phyloP scores from a whole-genome alignment of 2,113 vertebrate genomes.

The Solea senegalensis region DNA sequence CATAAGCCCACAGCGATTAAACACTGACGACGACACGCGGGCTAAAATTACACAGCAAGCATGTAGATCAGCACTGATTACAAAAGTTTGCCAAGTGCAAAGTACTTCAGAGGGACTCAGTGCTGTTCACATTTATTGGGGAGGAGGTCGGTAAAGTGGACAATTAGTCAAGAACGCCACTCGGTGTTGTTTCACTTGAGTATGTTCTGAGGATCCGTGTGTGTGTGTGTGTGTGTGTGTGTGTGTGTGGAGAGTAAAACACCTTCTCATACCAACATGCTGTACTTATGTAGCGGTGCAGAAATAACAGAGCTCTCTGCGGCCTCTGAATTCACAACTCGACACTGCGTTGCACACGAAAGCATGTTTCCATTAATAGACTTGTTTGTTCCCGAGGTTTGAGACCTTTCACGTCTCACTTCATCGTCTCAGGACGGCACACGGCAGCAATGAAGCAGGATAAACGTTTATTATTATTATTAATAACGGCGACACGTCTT shows the following conservation, averaged over 20 bases:
- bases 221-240: not conserved
- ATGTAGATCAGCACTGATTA: conserved; percentile 31
- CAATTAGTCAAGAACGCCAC: conserved; percentile 28
- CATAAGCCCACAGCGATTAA: conserved; percentile 27
- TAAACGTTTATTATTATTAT: too few relatives aligned
- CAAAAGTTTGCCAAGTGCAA: conserved; percentile 43
- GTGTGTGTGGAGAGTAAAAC: not conserved
- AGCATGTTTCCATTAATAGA: conserved; percentile 4
- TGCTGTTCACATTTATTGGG: conserved; percentile 20
- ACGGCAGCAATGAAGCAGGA: too few relatives aligned
- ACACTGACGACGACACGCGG: conserved; percentile 2
- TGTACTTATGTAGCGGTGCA: not conserved
- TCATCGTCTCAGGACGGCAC: too few relatives aligned
- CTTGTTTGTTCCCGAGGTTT: not conserved
- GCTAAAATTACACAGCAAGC: conserved; percentile 25
- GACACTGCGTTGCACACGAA: not conserved
- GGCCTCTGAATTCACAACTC: not conserved
- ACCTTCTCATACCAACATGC: not conserved
- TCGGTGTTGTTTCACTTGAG: conserved; percentile 19
- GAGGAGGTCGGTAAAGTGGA: conserved; percentile 18
- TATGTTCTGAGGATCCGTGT: not conserved
- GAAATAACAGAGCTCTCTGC: not conserved
- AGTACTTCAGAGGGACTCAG: conserved; percentile 3
- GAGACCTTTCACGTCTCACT: too few relatives aligned
- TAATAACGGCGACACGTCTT: too few relatives aligned